Evolutionary conservation across 2,797 vertebrate species (phyloP).

Genomic region (Pangasius macronema): DNA sequence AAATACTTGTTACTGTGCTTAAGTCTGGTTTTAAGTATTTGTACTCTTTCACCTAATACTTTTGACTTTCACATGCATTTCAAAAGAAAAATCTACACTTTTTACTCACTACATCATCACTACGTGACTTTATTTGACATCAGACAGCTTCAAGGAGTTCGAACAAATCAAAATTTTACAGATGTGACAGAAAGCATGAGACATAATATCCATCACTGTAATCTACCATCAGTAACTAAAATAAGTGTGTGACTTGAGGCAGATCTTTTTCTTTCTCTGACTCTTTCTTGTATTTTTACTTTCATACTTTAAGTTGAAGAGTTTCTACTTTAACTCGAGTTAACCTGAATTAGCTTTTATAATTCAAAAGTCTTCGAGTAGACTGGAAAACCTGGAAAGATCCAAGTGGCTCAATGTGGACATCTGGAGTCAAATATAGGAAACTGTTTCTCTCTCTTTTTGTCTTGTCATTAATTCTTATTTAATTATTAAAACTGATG

Average conservation of each 20-base stretch:
- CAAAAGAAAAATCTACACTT: background rate
- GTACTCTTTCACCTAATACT: background rate
- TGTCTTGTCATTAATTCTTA: too few relatives aligned
- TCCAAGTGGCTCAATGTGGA: background rate
- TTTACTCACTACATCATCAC: background rate
- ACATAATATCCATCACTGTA: background rate
- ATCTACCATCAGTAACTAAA: background rate
- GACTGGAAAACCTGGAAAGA: background rate
- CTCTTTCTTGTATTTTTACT: background rate
- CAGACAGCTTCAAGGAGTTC: background rate
- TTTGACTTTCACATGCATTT: background rate
- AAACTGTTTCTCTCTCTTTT: background rate
- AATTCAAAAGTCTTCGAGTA: too few relatives aligned
- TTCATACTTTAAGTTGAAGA: background rate
- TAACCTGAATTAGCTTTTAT: background rate
- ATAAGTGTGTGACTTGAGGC: too few relatives aligned
- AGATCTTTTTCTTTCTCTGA: background rate
- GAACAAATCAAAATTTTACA: background rate
- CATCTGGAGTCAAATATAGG: background rate
- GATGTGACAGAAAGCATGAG: background rate
- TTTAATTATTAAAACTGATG: too few relatives aligned
- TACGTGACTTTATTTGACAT: background rate
- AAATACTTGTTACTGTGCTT: background rate
- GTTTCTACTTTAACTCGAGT: background rate
- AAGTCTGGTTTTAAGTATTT: background rate